These are phyloP conservation scores for Drosophila phalerata DNA, from an alignment of 2,888 invertebrate species.

Conservation along the genomic window DNA sequence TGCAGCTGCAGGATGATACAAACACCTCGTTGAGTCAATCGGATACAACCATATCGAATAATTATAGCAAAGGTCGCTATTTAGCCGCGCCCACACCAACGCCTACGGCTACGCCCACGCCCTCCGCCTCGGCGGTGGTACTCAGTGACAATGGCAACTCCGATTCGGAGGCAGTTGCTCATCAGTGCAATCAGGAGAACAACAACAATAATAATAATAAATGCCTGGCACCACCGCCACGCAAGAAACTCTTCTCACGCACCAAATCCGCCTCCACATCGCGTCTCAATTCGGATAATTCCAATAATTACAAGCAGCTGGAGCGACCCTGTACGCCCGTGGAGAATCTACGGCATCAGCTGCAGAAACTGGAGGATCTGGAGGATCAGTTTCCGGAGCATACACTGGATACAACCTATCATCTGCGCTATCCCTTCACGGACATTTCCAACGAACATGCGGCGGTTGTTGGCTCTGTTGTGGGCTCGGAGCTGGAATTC, in stretches of 20 bases:
- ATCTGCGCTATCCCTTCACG: slow-evolving; percentile 92
- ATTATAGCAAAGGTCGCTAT: slow-evolving; percentile 83
- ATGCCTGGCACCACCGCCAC: slow-evolving; percentile 85
- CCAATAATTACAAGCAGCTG: slow-evolving; percentile 60
- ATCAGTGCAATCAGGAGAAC: slow-evolving; percentile 85
- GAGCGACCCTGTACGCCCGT: slow-evolving; percentile 90
- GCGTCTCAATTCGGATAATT: slow-evolving; percentile 87
- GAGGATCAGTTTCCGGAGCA: slow-evolving; percentile 93
- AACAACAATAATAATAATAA: slow-evolving; percentile 80
- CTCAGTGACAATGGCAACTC: slow-evolving; percentile 85
- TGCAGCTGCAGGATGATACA: slow-evolving; percentile 84
- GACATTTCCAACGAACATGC: slow-evolving; percentile 87
- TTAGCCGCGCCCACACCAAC: slow-evolving; percentile 61
- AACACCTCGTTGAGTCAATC: slow-evolving; percentile 85
- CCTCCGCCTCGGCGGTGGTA: slow-evolving; percentile 39
- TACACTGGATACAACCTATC: slow-evolving; percentile 90
- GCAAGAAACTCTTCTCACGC: slow-evolving; percentile 90
- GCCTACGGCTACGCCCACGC: slow-evolving; percentile 21
- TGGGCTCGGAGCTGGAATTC: slow-evolving; percentile 91
- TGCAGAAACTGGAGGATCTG: slow-evolving; percentile 92
- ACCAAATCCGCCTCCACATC: slow-evolving; percentile 90
- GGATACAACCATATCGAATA: slow-evolving; percentile 85
- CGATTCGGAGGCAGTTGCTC: slow-evolving; percentile 76
- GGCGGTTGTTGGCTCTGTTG: slow-evolving; percentile 72
- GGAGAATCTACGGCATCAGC: slow-evolving; percentile 92